A percentile compares a stretch with the other conserved stretches of the same genome.
Conservation (phyloP, 2,888 invertebrate genomes). For the Xylota sylvarum region DNA sequence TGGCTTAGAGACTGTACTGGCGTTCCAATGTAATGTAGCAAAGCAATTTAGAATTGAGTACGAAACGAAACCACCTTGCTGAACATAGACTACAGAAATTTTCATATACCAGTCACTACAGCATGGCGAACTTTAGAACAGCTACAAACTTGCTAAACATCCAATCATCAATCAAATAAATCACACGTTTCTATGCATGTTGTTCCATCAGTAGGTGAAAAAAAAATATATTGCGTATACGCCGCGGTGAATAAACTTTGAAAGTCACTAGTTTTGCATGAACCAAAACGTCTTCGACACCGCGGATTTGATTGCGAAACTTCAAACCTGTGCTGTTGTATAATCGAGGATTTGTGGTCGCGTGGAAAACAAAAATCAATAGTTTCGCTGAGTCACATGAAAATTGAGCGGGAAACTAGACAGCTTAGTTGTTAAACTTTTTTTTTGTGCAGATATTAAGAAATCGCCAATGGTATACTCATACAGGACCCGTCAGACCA, state of each 20-base stretch:
- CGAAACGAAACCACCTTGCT: no score
- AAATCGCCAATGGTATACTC: conserved; percentile 35
- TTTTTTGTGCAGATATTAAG: conserved; percentile 37
- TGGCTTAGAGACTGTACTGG: no score
- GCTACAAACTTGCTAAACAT: no score
- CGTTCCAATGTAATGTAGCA: no score
- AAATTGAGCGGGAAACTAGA: conserved; percentile 24
- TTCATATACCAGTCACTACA: no score
- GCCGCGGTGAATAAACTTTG: conserved; percentile 36
- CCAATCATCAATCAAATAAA: no score
- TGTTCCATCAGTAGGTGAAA: background rate
- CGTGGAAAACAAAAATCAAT: background rate
- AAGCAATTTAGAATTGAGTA: no score
- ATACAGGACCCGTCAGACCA: conserved; percentile 56
- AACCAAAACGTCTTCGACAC: conserved; percentile 37
- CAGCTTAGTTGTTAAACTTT: conserved; percentile 17
- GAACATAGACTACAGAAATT: no score
- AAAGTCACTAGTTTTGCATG: conserved; percentile 19
- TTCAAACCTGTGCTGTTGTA: conserved; percentile 7
- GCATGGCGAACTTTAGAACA: no score
- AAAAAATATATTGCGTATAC: conserved; percentile 50
- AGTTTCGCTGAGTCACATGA: conserved; percentile 42
- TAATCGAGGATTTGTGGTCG: conserved; percentile 41
- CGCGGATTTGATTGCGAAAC: conserved; percentile 22
- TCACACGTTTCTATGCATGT: no score